Conservation (phyloP, 1,140 invertebrate species). For the Habropoda laboriosa region DNA sequence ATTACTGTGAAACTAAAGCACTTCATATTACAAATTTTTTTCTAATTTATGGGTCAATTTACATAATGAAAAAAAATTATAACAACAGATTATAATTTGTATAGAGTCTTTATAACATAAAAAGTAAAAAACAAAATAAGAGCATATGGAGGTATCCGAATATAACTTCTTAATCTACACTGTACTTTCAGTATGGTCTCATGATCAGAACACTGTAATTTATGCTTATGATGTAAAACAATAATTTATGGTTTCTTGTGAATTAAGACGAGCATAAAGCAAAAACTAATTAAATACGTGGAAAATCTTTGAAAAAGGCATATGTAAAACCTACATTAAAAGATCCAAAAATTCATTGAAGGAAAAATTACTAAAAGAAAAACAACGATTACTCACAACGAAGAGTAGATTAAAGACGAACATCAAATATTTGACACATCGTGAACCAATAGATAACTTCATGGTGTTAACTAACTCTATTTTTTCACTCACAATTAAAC, state of each 20-base stretch:
- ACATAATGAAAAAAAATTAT: neutral
- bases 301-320: neutral
- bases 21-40: too few relatives aligned
- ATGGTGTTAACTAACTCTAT: slow-evolving; percentile 64
- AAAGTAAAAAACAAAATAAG: neutral
- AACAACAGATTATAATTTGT: neutral
- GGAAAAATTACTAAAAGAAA: neutral
- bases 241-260: neutral
- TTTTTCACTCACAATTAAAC: slow-evolving; percentile 7
- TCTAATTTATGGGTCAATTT: too few relatives aligned
- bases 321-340: too few relatives aligned
- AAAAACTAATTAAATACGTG: neutral
- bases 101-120: too few relatives aligned
- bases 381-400: slow-evolving; percentile 83
- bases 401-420: slow-evolving; percentile 87
- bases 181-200: neutral
- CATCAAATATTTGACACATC: slow-evolving; percentile 85
- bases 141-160: neutral
- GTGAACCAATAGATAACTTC: slow-evolving; percentile 78
- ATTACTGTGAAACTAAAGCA: neutral
- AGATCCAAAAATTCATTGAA: too few relatives aligned
- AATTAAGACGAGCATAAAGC: neutral
- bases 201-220: too few relatives aligned
- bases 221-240: neutral
- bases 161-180: neutral